Base-by-base conservation (phyloP, 2,797 vertebrate genomes). In the Melanotaenia boesemani region DNA sequence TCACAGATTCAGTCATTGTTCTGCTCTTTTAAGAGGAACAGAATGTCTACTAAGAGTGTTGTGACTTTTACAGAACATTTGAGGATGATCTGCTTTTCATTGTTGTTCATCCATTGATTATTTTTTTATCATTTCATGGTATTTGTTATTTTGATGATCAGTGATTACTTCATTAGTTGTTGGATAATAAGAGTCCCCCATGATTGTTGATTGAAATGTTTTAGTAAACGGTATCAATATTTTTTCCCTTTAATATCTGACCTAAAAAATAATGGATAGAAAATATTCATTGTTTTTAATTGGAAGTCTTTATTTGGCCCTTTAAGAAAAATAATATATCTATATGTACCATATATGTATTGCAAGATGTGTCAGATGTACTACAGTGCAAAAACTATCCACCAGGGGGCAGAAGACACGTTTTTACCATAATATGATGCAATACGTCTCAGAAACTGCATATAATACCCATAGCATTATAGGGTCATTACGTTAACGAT, bases 1-100 rank as follows among this genome's bases (percentile, higher is more conserved):
- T 86, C 73, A 78, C 82, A 84, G 80, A 86, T 82, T 82, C 70
- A 76, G 74, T 87, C 75, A 79, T 73, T 76, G 71, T 69, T 4
- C 4, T 66, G 10, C 34, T 70, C 39, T 36, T 69, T 12, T 26
- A 24, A 24, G 30, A 36, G 15, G 24, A 56, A 4, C 50, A 20
- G 41, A 24, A 2, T 61, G 15, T 62, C 48, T 3, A 26, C 61
- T 46, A 28, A 54, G 22, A 61, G 6, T 30, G 50, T 72, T 30
- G 44, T 18, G 54, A 63, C 65, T 69, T 75, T 74, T 55, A 62
- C 50, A 70, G 24, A 56, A 36, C 28, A 28, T 70, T 50, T 65
- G n/a, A 28, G 46, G 16, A 61, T n/a, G 0, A 58, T 48, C 26
- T 62, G 6, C 30, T 52, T 6, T 24, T 32, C 12, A 36, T 37